Percentiles rank a stretch among this genome's conserved stretches.
These are phyloP conservation scores for human (Homo sapiens) DNA, from an alignment of 2,113 vertebrate species.

Conservation along the genomic window GRCh38 chr7:18608001-18608500, in stretches of 20 bases:
- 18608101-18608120: background rate
- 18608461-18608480: background rate
- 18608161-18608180: constrained; percentile 23
- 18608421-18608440: background rate
- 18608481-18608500: background rate
- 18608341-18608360: background rate
- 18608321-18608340: background rate
- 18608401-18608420: background rate
- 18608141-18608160: background rate
- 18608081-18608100: constrained; percentile 37
- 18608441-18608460: background rate
- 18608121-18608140: background rate
- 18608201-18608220: background rate
- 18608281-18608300: background rate
- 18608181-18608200: background rate
- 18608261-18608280: background rate
- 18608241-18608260: background rate
- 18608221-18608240: background rate
- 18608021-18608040: constrained; percentile 70
- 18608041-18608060: constrained; percentile 57
- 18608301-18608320: background rate
- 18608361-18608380: background rate
- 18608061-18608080: constrained; percentile 46
- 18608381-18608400: background rate
- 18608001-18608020: constrained; percentile 71